A percentile compares a stretch with the other conserved stretches of the same genome.
Evolutionary conservation across 37 sponge, comb jelly and placozoan genomes (phyloP).

Genomic region (Beroe ovata): DNA sequence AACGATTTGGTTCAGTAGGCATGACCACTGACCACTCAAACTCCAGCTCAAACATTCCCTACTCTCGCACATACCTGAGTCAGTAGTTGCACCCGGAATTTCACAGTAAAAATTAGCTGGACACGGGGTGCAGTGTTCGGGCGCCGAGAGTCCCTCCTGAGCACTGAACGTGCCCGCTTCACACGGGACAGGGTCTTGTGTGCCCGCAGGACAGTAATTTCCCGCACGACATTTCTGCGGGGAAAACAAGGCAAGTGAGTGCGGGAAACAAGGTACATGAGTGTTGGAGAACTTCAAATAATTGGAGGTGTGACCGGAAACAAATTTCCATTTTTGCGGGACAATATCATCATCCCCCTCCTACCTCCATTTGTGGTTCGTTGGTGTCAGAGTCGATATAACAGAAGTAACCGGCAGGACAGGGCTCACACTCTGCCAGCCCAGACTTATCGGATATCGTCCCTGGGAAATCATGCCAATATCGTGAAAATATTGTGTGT

Average conservation of each 20-base stretch:
- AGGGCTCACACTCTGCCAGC: slow-evolving; percentile 28
- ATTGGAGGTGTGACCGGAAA: too few relatives aligned
- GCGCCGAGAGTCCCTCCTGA: not conserved
- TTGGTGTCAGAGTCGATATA: slow-evolving; percentile 4
- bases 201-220: slow-evolving; percentile 67
- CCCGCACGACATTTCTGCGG: slow-evolving; percentile 69
- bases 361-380: not conserved
- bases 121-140: slow-evolving; percentile 33
- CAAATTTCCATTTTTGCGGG: too few relatives aligned
- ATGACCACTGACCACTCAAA: too few relatives aligned
- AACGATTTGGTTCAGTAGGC: too few relatives aligned
- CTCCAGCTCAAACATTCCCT: too few relatives aligned
- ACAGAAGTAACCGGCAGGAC: slow-evolving; percentile 66
- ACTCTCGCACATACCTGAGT: slow-evolving; percentile 58
- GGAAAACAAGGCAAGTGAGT: too few relatives aligned
- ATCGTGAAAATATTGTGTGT: too few relatives aligned
- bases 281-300: too few relatives aligned
- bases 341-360: too few relatives aligned
- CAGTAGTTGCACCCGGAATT: slow-evolving; percentile 37
- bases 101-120: slow-evolving; percentile 66
- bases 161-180: slow-evolving; percentile 66
- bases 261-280: too few relatives aligned
- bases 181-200: slow-evolving; percentile 42
- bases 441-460: not conserved
- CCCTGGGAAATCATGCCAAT: slow-evolving; percentile 5